Conservation (phyloP, 1,140 invertebrate genomes). For the Anastrepha ludens region DNA sequence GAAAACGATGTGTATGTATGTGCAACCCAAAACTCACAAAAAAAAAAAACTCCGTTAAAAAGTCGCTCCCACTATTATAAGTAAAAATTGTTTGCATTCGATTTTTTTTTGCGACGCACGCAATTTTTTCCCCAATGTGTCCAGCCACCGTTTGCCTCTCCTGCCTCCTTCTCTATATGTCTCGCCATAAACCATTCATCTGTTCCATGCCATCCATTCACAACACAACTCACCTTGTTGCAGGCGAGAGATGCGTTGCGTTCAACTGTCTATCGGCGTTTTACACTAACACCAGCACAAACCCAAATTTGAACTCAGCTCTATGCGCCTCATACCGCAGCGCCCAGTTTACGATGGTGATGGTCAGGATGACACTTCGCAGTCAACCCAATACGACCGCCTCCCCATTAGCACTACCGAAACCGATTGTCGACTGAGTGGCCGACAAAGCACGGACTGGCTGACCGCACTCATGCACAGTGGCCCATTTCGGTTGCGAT, state of each 20-base stretch:
- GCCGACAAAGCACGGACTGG: slow-evolving; percentile 36
- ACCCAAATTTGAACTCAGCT: not conserved
- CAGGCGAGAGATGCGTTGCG: slow-evolving; percentile 16
- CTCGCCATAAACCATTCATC: slow-evolving; percentile 39
- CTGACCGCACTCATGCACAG: slow-evolving; percentile 40
- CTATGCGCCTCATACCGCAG: not conserved
- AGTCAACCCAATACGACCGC: not conserved
- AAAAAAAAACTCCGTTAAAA: slow-evolving; percentile 51
- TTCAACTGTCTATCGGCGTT: slow-evolving; percentile 48
- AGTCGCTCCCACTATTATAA: slow-evolving; percentile 52
- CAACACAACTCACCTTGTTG: slow-evolving; percentile 35
- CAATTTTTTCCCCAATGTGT: slow-evolving; percentile 31
- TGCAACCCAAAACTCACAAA: slow-evolving; percentile 58
- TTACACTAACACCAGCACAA: slow-evolving; percentile 11
- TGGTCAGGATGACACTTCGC: not conserved
- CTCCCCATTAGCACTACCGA: slow-evolving; percentile 21
- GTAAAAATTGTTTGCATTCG: slow-evolving; percentile 56
- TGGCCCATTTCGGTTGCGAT: not conserved
- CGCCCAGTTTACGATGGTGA: not conserved
- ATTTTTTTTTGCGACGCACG: slow-evolving; percentile 25
- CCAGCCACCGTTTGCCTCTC: not conserved
- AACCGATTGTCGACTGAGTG: slow-evolving; percentile 40
- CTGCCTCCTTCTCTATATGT: not conserved
- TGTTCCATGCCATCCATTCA: slow-evolving; percentile 41
- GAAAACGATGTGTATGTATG: slow-evolving; percentile 65